Evolutionary conservation across 64 coral and sea anemone genomes (phyloP).

Genomic region (Catalaphyllia jardinei): DNA sequence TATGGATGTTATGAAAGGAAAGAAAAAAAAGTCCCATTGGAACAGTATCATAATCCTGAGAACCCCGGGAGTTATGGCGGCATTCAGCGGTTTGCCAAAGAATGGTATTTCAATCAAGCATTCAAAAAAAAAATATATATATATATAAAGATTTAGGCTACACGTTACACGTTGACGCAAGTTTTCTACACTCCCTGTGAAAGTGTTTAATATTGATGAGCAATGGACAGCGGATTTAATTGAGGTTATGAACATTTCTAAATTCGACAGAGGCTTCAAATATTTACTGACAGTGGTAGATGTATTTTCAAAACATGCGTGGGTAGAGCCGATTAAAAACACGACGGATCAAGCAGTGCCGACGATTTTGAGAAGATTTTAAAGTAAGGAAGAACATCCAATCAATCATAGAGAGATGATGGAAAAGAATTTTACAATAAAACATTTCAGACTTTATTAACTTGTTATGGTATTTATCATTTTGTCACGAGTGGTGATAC

Average conservation of each 20-base stretch:
- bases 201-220: not conserved
- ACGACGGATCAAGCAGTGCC: not conserved
- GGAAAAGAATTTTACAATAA: too few species aligned
- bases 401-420: too few species aligned
- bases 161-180: not conserved
- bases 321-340: not conserved
- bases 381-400: too few species aligned
- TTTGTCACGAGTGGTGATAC: too few species aligned
- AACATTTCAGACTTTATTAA: too few species aligned
- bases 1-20: too few species aligned
- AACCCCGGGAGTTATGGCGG: not conserved
- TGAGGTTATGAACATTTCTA: not conserved
- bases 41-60: too few species aligned
- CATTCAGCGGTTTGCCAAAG: slow-evolving; percentile 4
- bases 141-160: not conserved
- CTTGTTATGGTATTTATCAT: too few species aligned
- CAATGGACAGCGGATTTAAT: not conserved
- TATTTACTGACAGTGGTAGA: slow-evolving; percentile 4
- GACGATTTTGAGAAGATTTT: not conserved
- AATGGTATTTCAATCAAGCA: not conserved
- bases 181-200: slow-evolving; percentile 5
- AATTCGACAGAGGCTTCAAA: not conserved
- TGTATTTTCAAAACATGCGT: not conserved
- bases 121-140: not conserved
- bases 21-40: too few species aligned